Evolutionary conservation across 2,113 vertebrate genomes (phyloP), one percentile per base, ranked within the genome.

Genomic region (Gobiocypris rarus): DNA sequence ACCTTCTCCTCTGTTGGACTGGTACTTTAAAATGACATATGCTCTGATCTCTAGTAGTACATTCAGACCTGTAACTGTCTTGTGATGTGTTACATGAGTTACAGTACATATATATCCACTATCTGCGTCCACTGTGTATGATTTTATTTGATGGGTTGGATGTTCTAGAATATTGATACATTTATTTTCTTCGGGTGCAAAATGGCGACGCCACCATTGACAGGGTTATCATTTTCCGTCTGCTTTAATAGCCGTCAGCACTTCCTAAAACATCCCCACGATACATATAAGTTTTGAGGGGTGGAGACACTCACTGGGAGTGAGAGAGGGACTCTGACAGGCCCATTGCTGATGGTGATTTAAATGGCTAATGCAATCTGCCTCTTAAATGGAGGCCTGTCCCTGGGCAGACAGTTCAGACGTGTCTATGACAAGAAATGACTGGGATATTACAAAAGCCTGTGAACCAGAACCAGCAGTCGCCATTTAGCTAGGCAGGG

Each of bases 301-400:
- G 59, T 54, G 74, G 70, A 86, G 59, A 63, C 75, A 75, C 80
- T 85, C 75, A 19, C 69, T 80, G 58, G 80, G 56, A 85, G 61
- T 24, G 48, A 81, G 52, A 50, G 65, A 78, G 74, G 1, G 26
- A 31, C 34, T 71, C n/a, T 75, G 86, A 83, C 84, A 83, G 69
- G 75, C 67, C 14, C n/a, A 70, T 83, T 81, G 75, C 71, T 86
- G 73, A 67, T 83, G 87, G 34, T 85, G 83, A 86, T 89, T 88
- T 88, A 88, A 88, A 87, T 85, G 69, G 70, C 84, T 85, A 83
- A 81, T 83, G 78, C 83, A 90, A 87, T 84, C 75, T 87, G 43
- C 61, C 70, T 81, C 70, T 58, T 73, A 77, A 88, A 84, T 65
- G 75, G 50, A 54, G 52, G 19, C 59, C 28, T 84, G 82, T 83